These are phyloP conservation scores for Lycaena phlaeas DNA, from an alignment of 2,888 invertebrate species.

Conservation along the genomic window DNA sequence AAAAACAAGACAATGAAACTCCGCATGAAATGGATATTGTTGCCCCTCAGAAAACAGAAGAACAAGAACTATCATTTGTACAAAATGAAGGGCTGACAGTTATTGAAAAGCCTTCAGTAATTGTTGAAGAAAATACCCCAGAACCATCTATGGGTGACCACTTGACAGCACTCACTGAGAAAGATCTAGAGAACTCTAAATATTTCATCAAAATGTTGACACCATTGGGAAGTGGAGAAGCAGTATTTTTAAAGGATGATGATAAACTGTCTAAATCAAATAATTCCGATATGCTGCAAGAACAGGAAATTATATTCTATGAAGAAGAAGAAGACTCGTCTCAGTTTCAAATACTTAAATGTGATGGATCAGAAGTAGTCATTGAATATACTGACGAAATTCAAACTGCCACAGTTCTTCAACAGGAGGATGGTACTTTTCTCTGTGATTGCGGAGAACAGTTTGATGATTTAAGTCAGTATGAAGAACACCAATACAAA, in stretches of 20 bases:
- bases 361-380: slow-evolving; percentile 56
- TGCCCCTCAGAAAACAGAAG: slow-evolving; percentile 29
- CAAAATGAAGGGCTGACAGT: slow-evolving; percentile 4
- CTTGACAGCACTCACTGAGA: slow-evolving; percentile 14
- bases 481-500: slow-evolving; percentile 53
- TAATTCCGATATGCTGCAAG: slow-evolving; percentile 37
- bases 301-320: slow-evolving; percentile 57
- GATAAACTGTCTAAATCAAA: slow-evolving; percentile 37
- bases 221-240: slow-evolving; percentile 38
- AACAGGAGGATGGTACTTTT: slow-evolving; percentile 55
- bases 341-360: slow-evolving; percentile 58
- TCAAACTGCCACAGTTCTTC: slow-evolving; percentile 49
- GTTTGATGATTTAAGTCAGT: slow-evolving; percentile 50
- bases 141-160: slow-evolving; percentile 18
- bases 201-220: slow-evolving; percentile 55
- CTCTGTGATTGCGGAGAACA: slow-evolving; percentile 61
- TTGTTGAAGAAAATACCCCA: slow-evolving; percentile 20
- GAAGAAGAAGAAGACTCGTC: slow-evolving; percentile 58
- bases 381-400: slow-evolving; percentile 62
- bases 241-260: slow-evolving; percentile 44
- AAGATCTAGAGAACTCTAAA: slow-evolving; percentile 29
- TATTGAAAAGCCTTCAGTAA: not conserved
- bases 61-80: slow-evolving; percentile 22
- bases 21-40: slow-evolving; percentile 37
- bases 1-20: slow-evolving; percentile 45